Evolutionary conservation across 2,888 invertebrate species (phyloP), one percentile per base, ranked within the genome.

Genomic region (Lepidonotus clava): DNA sequence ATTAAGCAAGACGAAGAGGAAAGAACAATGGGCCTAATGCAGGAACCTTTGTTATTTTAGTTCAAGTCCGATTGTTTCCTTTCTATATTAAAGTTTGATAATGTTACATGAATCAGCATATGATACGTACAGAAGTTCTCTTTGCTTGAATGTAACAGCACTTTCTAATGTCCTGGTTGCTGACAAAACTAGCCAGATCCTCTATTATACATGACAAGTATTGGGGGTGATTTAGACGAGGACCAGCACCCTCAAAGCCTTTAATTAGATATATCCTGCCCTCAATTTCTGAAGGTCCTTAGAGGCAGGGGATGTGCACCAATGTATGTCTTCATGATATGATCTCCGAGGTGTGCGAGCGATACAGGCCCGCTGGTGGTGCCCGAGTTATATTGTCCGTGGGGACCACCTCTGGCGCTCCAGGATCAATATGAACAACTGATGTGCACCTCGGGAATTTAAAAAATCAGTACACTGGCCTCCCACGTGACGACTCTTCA

Each of bases 371-470:
- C 28, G 28, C 1, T 11, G 61, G 11, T 32, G 2, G 32, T 11
- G 61, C 1, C 2, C 2, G 32, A 61, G 61, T 46, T 61, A 61
- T 61, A 61, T 14, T 61, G 61, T 32, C 24, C 14, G 14, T 32
- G 1, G 61, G 24, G 61, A n/a, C 4, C 11, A n/a, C 61, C 61
- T 14, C 61, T 61, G 24, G 61, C 28, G 61, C n/a, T 61, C 24
- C 61, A 61, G 24, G 38, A 71, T 71, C 71, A 71, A 71, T 71
- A 71, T n/a, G 21, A 18, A 71, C 34, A 24, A 71, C 71, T 66
- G 66, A 66, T 66, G 66, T 32, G 34, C 71, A 11, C 11, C 71
- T 8, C 11, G 71, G 71, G 71, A 21, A 2, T 71, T 34, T 71
- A 71, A 71, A 61, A 71, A 71, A 71, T 71, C 71, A 71, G 71